phyloP scores from a whole-genome alignment of 1,140 invertebrate genomes.

The Frieseomelitta varia region DNA sequence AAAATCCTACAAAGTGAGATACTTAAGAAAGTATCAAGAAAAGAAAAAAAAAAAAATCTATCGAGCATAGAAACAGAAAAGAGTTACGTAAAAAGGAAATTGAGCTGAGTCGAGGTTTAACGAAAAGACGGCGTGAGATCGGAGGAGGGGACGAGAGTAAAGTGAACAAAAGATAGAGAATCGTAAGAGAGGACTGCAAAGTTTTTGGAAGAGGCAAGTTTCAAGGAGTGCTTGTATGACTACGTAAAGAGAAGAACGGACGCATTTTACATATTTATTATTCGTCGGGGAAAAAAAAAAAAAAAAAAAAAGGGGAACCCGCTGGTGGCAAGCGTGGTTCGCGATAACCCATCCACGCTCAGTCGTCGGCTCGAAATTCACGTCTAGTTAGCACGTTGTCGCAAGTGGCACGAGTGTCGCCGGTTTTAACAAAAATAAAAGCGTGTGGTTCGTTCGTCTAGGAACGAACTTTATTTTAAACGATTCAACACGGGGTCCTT shows the following conservation, averaged over 20 bases:
- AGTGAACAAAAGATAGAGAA: constrained; percentile 14
- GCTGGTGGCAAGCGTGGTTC: constrained; percentile 47
- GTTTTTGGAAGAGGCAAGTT: constrained; percentile 9
- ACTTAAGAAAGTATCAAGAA: background rate
- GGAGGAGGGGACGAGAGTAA: background rate
- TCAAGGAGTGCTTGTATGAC: background rate
- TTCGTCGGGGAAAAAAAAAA: constrained; percentile 35
- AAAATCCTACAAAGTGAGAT: too few relatives aligned
- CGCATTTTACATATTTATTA: constrained; percentile 68
- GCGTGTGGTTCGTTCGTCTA: background rate
- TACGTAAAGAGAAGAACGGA: constrained; percentile 15
- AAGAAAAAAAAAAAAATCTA: too few relatives aligned
- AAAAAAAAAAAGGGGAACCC: constrained; percentile 34
- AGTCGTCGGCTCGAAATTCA: constrained; percentile 13
- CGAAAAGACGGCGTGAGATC: background rate
- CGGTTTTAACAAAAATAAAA: background rate
- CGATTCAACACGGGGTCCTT: constrained; percentile 74
- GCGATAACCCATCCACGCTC: constrained; percentile 38
- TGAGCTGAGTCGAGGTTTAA: background rate
- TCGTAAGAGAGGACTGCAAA: constrained; percentile 40
- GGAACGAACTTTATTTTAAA: constrained; percentile 42
- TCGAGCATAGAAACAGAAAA: background rate
- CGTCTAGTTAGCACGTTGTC: background rate
- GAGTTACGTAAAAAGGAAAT: background rate
- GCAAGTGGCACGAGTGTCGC: background rate